Evolutionary conservation across 2,113 vertebrate genomes (phyloP).

Genomic region (Spilogale gracilis): DNA sequence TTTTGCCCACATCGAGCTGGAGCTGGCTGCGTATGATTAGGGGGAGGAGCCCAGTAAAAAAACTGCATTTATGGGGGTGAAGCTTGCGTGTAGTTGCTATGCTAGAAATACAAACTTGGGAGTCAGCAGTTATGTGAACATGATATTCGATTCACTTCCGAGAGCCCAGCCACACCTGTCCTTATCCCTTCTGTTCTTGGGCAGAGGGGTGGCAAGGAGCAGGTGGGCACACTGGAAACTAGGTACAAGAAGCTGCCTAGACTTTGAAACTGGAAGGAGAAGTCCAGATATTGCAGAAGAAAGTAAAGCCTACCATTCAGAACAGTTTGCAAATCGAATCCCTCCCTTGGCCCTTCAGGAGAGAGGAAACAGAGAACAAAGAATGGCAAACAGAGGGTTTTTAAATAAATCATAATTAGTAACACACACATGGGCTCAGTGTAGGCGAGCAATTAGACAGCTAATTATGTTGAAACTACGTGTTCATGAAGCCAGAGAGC

Average conservation of each 20-base stretch:
- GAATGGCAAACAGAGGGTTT: constrained; percentile 57
- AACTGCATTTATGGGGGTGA: neutral
- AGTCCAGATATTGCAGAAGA: neutral
- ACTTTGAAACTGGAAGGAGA: neutral
- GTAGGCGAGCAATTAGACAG: constrained; percentile 70
- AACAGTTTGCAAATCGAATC: constrained; percentile 47
- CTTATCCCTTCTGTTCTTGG: neutral
- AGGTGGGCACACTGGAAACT: neutral
- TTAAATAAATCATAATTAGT: constrained; percentile 83
- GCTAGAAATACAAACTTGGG: neutral
- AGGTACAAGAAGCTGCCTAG: neutral
- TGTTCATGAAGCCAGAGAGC: neutral
- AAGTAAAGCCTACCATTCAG: constrained; percentile 58
- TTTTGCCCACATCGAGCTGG: neutral
- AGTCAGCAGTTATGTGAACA: rapidly evolving
- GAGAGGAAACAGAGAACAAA: constrained; percentile 77
- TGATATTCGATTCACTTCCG: neutral
- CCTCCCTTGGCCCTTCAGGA: constrained; percentile 3
- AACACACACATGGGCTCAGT: constrained; percentile 30
- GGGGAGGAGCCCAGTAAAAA: neutral
- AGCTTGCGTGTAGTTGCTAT: neutral
- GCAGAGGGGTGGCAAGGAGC: too few relatives aligned
- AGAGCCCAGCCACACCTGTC: neutral
- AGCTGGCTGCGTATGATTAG: neutral
- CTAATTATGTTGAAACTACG: constrained; percentile 67